phyloP scores from a whole-genome alignment of 2,113 vertebrate genomes.

The Petroica traversi region DNA sequence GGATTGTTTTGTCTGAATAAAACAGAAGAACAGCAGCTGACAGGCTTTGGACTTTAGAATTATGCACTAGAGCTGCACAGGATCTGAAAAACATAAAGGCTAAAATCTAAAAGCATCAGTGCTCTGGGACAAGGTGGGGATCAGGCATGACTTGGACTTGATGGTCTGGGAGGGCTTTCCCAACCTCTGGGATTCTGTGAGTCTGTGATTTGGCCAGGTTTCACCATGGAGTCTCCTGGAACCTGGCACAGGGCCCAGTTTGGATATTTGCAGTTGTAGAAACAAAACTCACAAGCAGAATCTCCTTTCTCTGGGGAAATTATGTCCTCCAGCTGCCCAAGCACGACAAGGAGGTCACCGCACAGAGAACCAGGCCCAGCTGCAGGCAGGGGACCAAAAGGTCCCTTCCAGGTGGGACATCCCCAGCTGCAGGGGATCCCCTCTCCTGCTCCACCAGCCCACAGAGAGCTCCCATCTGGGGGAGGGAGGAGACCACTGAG shows the following conservation, averaged over 20 bases:
- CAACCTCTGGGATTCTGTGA: no score
- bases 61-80: no score
- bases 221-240: not conserved
- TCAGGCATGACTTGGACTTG: fast-evolving
- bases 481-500: no score
- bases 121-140: no score
- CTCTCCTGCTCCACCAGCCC: not conserved
- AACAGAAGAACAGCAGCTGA: no score
- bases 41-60: no score
- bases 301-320: not conserved
- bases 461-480: not conserved
- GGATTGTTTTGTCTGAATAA: no score
- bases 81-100: no score
- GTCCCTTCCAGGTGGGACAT: not conserved
- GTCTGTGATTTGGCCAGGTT: not conserved
- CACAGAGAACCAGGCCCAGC: not conserved
- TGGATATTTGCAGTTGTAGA: not conserved
- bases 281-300: not conserved
- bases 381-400: not conserved
- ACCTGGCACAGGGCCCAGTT: not conserved
- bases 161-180: not conserved
- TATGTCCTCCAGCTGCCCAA: not conserved
- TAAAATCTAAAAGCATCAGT: no score
- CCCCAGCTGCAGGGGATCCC: not conserved
- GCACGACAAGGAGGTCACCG: fast-evolving